Evolutionary conservation across 2,888 invertebrate species (phyloP), one percentile per base, ranked within the genome.

Genomic region (Andrena bicolor): DNA sequence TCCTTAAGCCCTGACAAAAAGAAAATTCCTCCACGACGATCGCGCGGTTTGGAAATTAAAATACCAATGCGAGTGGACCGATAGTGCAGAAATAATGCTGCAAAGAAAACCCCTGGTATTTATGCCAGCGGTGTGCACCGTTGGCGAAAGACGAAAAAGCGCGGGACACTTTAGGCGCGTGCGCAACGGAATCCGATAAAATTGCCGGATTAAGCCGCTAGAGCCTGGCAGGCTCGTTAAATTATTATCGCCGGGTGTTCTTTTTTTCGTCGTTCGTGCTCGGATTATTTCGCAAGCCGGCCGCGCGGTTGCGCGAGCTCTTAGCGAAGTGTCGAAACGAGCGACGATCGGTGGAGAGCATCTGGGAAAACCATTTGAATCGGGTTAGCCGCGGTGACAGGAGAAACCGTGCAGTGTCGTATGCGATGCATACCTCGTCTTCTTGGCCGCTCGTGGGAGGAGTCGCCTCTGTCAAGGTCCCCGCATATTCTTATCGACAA

Each of bases 401-500:
- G 53, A 35, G 76, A 76, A 76, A 76, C 51, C 48, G 16, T 20
- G 26, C 32, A n/a, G 51, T 41, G n/a, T 64, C 30, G 30, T 66
- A 82, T 75, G 77, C 83, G 48, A 20, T 56, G 48, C 30, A 35
- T 60, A 56, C 51, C 76, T 76, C 76, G 70, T 76, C 83, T 41
- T 41, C 13, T 78, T 73, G 73, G 72, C 63, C 82, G 61, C 61
- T 85, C 82, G 88, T 87, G 83, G 85, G 84, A 86, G 86, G 82
- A 82, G 80, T 68, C 82, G 77, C 76, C 85, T 90, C 81, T 88
- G 87, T 87, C 90, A 90, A 88, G 89, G 90, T 82, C 80, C 53
- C 20, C 76, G 63, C 64, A 76, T 83, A 79, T 87, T 83, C 80
- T 83, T 86, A 83, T 87, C 86, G 81, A 61, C 76, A 61, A 80